Conservation (phyloP, 64 coral and sea anemone genomes). For the Pocillopora verrucosa region DNA sequence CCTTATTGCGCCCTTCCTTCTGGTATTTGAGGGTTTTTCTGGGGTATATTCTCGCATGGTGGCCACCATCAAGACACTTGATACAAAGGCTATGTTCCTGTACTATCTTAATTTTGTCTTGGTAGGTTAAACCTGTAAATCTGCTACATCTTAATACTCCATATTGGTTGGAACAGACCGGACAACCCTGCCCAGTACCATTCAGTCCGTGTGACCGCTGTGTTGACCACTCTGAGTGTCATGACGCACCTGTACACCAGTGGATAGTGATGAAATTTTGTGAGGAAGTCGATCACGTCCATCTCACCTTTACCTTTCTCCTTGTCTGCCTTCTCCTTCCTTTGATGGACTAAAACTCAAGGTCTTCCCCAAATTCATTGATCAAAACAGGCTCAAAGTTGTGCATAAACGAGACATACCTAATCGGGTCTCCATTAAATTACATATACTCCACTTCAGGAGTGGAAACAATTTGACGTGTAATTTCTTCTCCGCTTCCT, state of each 20-base stretch:
- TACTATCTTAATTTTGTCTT: conserved; percentile 47
- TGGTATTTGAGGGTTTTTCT: conserved; percentile 47
- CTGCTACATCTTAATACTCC: conserved; percentile 51
- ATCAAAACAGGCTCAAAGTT: no score
- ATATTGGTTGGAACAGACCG: conserved; percentile 47
- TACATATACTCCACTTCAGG: conserved; percentile 69
- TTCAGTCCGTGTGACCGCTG: not conserved
- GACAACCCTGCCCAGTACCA: not conserved
- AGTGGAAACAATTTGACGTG: no score
- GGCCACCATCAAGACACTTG: conserved; percentile 65
- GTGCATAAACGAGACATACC: conserved; percentile 57
- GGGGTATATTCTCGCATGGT: conserved; percentile 34
- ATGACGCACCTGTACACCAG: no score
- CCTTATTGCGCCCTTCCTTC: conserved; percentile 33
- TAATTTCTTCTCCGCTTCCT: no score
- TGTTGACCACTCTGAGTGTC: no score
- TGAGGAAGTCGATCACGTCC: not conserved
- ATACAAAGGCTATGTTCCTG: conserved; percentile 60
- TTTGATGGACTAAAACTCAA: not conserved
- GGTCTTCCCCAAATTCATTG: no score
- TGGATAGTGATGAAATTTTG: no score
- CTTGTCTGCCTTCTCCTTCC: not conserved
- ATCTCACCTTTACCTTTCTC: not conserved
- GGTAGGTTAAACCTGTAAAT: conserved; percentile 45
- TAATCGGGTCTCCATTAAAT: conserved; percentile 64